A percentile compares a stretch with the other conserved stretches of the same genome.
Evolutionary conservation across 2,797 vertebrate genomes (phyloP).

Genomic region (Platalea minor): DNA sequence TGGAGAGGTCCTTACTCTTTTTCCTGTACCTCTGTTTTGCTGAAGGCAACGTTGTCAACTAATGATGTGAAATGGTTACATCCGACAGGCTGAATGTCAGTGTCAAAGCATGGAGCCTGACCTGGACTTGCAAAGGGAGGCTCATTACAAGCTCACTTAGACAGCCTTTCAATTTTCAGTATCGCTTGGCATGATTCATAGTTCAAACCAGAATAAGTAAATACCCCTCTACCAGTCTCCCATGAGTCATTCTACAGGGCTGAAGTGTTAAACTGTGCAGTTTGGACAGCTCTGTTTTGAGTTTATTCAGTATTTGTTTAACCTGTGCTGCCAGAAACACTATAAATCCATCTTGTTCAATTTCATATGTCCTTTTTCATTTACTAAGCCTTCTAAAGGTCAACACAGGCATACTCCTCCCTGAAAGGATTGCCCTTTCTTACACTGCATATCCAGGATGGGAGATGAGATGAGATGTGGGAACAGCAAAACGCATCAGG

Average conservation of each 20-base stretch:
- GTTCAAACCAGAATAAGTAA: constrained; percentile 55
- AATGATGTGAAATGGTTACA: not conserved
- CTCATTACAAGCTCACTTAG: not conserved
- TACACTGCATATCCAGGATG: constrained; percentile 18
- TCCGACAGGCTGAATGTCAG: constrained; percentile 22
- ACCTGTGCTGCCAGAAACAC: constrained; percentile 65
- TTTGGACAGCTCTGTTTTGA: constrained; percentile 62
- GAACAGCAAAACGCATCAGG: constrained; percentile 50
- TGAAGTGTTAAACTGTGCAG: constrained; percentile 33
- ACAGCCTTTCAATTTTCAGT: not conserved
- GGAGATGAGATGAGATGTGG: constrained; percentile 30
- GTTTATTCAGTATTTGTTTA: constrained; percentile 70
- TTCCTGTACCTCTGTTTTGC: not conserved
- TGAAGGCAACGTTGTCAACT: not conserved
- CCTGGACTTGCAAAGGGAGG: constrained; percentile 28
- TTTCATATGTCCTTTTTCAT: constrained; percentile 25
- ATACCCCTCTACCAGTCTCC: not conserved
- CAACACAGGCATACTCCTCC: not conserved
- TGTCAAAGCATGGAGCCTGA: constrained; percentile 50
- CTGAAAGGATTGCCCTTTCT: constrained; percentile 39
- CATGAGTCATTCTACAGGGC: not conserved
- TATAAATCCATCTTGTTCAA: constrained; percentile 62
- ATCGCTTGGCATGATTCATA: not conserved
- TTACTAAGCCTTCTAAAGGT: constrained; percentile 37
- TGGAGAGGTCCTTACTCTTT: not conserved